A percentile compares a stretch with the other conserved stretches of the same genome.
Conservation (phyloP, 2,113 vertebrate species). For the Procavia capensis region DNA sequence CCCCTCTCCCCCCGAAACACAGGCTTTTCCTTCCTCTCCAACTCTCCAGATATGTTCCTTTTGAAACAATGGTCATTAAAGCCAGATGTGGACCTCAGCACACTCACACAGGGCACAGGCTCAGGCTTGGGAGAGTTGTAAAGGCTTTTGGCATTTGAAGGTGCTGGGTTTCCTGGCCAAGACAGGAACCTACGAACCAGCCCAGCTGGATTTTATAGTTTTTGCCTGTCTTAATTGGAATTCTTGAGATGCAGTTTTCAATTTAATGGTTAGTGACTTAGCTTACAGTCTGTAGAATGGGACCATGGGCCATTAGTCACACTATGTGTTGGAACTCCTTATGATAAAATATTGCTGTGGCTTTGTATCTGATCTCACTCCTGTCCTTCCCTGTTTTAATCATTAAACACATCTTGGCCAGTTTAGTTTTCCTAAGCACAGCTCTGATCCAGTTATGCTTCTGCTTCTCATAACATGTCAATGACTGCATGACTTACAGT, state of each 20-base stretch:
- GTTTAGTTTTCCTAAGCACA: background rate
- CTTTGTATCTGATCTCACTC: background rate
- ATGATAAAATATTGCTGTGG: background rate
- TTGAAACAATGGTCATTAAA: constrained; percentile 45
- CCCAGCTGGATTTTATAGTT: background rate
- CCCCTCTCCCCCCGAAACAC: background rate
- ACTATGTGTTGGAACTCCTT: background rate
- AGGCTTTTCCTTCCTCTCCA: background rate
- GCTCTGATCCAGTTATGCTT: background rate
- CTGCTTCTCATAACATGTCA: background rate
- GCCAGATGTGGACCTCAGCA: constrained; percentile 43
- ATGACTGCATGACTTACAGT: background rate
- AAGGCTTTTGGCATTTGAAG: background rate
- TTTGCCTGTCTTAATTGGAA: background rate
- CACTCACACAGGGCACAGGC: background rate
- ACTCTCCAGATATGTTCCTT: constrained; percentile 11
- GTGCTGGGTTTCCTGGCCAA: background rate
- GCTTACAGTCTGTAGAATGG: background rate
- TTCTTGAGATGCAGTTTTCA: constrained; percentile 2
- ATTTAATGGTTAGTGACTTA: background rate
- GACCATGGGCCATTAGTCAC: background rate
- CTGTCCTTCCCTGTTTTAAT: background rate
- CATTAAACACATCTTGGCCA: background rate
- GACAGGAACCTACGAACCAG: background rate
- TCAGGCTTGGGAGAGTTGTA: background rate